A percentile compares a stretch with the other conserved stretches of the same genome.
These are phyloP conservation scores for Drosophila phalerata DNA, from an alignment of 2,888 invertebrate species.

Conservation along the genomic window DNA sequence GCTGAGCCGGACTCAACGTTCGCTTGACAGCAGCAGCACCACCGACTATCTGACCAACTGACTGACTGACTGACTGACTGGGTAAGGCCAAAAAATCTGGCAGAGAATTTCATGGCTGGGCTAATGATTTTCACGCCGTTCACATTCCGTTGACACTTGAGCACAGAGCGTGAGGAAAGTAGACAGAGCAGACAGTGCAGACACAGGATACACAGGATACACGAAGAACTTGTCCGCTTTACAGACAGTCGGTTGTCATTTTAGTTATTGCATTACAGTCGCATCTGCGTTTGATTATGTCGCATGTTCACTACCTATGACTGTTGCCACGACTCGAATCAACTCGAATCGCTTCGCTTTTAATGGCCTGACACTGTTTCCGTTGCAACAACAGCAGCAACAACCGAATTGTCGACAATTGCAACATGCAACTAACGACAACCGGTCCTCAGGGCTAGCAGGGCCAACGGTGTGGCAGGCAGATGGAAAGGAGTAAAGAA, in stretches of 20 bases:
- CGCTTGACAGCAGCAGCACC: slow-evolving; percentile 47
- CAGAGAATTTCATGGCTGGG: slow-evolving; percentile 64
- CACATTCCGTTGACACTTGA: slow-evolving; percentile 68
- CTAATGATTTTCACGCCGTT: slow-evolving; percentile 75
- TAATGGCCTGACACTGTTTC: slow-evolving; percentile 80
- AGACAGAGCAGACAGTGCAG: not conserved
- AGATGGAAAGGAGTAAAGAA: not conserved
- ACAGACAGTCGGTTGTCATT: slow-evolving; percentile 62
- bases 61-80: slow-evolving; percentile 12
- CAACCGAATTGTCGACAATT: slow-evolving; percentile 59
- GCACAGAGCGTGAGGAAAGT: not conserved
- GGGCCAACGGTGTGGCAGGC: not conserved
- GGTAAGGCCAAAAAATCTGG: slow-evolving; percentile 60
- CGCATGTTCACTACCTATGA: slow-evolving; percentile 48
- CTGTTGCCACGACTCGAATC: slow-evolving; percentile 11
- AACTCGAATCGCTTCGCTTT: slow-evolving; percentile 41
- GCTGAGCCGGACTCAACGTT: slow-evolving; percentile 27
- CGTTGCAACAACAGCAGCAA: slow-evolving; percentile 60
- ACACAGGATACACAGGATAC: not conserved
- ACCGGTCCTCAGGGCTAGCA: slow-evolving; percentile 39
- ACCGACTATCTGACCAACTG: slow-evolving; percentile 1
- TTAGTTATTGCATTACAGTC: slow-evolving; percentile 78
- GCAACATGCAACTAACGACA: slow-evolving; percentile 75
- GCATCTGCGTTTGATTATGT: slow-evolving; percentile 77
- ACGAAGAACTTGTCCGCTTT: slow-evolving; percentile 8